These are phyloP conservation scores for Nomada ferruginata DNA, from an alignment of 2,888 invertebrate species.

Conservation along the genomic window DNA sequence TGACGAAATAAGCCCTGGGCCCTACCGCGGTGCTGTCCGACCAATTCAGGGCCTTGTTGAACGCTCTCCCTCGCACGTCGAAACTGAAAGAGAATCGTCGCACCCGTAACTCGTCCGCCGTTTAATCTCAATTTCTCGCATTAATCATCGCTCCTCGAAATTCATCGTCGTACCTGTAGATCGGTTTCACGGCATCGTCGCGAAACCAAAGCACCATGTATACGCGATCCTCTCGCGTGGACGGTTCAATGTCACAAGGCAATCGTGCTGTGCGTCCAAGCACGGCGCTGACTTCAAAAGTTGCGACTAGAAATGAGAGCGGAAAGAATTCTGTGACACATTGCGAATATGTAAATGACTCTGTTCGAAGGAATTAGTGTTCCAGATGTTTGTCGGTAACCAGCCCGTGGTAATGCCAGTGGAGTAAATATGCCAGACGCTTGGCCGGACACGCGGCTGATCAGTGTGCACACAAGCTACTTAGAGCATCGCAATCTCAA, in stretches of 20 bases:
- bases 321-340: not conserved
- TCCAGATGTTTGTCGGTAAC: not conserved
- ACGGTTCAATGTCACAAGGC: conserved; percentile 95
- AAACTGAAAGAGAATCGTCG: conserved; percentile 76
- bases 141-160: not conserved
- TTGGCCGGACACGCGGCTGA: conserved; percentile 11
- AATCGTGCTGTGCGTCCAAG: conserved; percentile 93
- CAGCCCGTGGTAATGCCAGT: not conserved
- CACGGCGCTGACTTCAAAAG: conserved; percentile 92
- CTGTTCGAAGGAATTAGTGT: not conserved
- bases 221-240: conserved; percentile 92
- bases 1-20: conserved; percentile 85
- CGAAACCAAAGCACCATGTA: conserved; percentile 97
- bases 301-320: conserved; percentile 86
- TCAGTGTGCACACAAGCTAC: conserved; percentile 3
- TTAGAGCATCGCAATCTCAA: not conserved
- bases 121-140: no score
- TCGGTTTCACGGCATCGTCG: conserved; percentile 93
- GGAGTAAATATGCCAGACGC: not conserved
- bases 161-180: conserved; percentile 90
- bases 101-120: not conserved
- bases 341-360: not conserved
- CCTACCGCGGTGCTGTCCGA: conserved; percentile 85
- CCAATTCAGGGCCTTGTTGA: conserved; percentile 85
- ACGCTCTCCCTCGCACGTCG: conserved; percentile 85